A percentile compares a stretch with the other conserved stretches of the same genome.
phyloP scores from a whole-genome alignment of 2,888 invertebrate species.

The Drosophila fungiperda region DNA sequence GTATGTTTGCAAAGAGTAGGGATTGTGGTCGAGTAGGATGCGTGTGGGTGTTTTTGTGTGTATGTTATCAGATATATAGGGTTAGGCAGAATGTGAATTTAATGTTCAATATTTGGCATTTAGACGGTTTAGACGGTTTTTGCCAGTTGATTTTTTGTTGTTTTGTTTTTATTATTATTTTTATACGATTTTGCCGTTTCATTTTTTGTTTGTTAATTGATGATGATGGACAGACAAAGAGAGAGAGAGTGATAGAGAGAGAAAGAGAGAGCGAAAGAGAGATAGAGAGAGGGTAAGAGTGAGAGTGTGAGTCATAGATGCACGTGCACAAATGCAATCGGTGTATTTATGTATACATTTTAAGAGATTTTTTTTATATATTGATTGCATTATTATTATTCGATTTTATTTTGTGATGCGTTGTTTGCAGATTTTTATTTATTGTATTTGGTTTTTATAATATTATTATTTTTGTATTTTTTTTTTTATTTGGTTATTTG shows the following conservation, averaged over 20 bases:
- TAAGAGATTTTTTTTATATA: constrained; percentile 25
- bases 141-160: constrained; percentile 4
- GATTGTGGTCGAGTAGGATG: constrained; percentile 19
- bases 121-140: constrained; percentile 34
- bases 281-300: not conserved
- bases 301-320: constrained; percentile 31
- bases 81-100: constrained; percentile 35
- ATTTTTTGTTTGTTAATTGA: constrained; percentile 49
- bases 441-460: constrained; percentile 26
- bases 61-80: constrained; percentile 29
- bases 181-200: constrained; percentile 27
- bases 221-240: constrained; percentile 25
- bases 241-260: too few relatives aligned
- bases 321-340: constrained; percentile 77
- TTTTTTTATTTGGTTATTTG: constrained; percentile 60
- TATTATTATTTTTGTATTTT: constrained; percentile 42
- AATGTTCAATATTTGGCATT: constrained; percentile 34
- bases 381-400: constrained; percentile 46
- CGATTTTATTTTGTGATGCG: constrained; percentile 41
- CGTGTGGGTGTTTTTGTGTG: constrained; percentile 7
- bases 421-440: constrained; percentile 43
- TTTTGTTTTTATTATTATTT: constrained; percentile 12
- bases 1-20: constrained; percentile 14
- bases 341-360: constrained; percentile 83
- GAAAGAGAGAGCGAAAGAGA: not conserved